Percentiles rank a stretch among this genome's conserved stretches.
phyloP scores from a whole-genome alignment of 1,140 invertebrate genomes.

The Sminthurinus signatus region DNA sequence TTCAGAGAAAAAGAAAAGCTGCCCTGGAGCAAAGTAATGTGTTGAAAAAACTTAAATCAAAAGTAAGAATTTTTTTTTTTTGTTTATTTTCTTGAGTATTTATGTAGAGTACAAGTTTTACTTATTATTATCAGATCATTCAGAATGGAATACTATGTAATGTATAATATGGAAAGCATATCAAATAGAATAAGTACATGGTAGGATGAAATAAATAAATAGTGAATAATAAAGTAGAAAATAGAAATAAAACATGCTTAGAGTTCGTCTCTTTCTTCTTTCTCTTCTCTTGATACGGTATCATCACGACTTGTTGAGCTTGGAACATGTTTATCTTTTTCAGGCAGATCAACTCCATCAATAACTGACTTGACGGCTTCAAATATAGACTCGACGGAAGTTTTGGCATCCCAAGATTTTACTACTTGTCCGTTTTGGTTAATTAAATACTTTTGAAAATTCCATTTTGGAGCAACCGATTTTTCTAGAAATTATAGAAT shows the following conservation, averaged over 20 bases:
- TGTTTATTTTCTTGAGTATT: too few species aligned
- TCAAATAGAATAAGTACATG: too few species aligned
- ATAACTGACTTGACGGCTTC: slow-evolving; percentile 40
- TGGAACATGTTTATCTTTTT: not conserved
- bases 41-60: slow-evolving; percentile 49
- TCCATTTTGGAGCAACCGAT: slow-evolving; percentile 48
- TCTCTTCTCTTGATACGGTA: not conserved
- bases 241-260: too few species aligned
- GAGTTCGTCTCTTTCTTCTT: too few species aligned
- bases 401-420: slow-evolving; percentile 48
- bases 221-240: too few species aligned
- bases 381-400: slow-evolving; percentile 48
- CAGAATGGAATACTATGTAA: too few species aligned
- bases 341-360: slow-evolving; percentile 14
- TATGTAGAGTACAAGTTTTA: too few species aligned
- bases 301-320: slow-evolving; percentile 7
- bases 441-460: slow-evolving; percentile 55
- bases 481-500: not conserved
- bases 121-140: too few species aligned
- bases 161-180: too few species aligned
- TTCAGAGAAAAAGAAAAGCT: slow-evolving; percentile 51
- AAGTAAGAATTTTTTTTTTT: slow-evolving; percentile 16
- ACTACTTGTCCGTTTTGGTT: slow-evolving; percentile 48
- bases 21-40: slow-evolving; percentile 51
- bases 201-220: too few species aligned